Conservation (phyloP, 1,140 invertebrate species). For the Mamestra configurata region DNA sequence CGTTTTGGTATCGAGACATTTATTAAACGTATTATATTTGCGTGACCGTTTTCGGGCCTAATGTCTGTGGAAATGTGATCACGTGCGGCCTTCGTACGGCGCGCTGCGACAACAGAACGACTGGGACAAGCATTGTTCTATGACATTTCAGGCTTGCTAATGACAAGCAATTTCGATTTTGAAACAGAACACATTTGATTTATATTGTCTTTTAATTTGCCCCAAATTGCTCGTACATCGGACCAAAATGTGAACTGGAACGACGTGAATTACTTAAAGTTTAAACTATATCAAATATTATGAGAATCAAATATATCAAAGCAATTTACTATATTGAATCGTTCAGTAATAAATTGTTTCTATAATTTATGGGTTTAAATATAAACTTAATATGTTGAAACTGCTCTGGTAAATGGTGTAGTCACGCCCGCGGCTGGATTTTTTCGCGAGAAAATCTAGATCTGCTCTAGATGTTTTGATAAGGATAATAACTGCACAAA, state of each 20-base stretch:
- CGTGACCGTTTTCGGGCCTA: conserved; percentile 73
- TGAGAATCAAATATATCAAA: conserved; percentile 46
- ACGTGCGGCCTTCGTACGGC: conserved; percentile 82
- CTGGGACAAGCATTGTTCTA: conserved; percentile 81
- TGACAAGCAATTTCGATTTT: conserved; percentile 86
- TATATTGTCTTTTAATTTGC: conserved; percentile 80
- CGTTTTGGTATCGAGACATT: conserved; percentile 59
- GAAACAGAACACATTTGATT: conserved; percentile 81
- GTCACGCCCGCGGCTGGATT: conserved; percentile 39
- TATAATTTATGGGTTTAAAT: conserved; percentile 42
- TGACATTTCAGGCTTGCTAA: conserved; percentile 87
- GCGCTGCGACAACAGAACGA: conserved; percentile 65
- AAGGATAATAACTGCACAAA: conserved; percentile 26
- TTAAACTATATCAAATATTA: conserved; percentile 43
- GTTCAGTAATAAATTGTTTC: conserved; percentile 48
- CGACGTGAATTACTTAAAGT: conserved; percentile 35
- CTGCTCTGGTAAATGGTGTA: conserved; percentile 32
- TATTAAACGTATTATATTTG: conserved; percentile 72
- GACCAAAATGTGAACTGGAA: conserved; percentile 45
- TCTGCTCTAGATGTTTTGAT: conserved; percentile 33
- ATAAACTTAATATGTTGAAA: conserved; percentile 46
- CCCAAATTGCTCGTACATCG: conserved; percentile 65
- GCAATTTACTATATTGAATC: conserved; percentile 44
- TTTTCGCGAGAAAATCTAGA: conserved; percentile 43
- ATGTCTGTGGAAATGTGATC: conserved; percentile 82